These are phyloP conservation scores for Drosophila subsilvestris DNA, from an alignment of 2,888 invertebrate species.

Conservation along the genomic window DNA sequence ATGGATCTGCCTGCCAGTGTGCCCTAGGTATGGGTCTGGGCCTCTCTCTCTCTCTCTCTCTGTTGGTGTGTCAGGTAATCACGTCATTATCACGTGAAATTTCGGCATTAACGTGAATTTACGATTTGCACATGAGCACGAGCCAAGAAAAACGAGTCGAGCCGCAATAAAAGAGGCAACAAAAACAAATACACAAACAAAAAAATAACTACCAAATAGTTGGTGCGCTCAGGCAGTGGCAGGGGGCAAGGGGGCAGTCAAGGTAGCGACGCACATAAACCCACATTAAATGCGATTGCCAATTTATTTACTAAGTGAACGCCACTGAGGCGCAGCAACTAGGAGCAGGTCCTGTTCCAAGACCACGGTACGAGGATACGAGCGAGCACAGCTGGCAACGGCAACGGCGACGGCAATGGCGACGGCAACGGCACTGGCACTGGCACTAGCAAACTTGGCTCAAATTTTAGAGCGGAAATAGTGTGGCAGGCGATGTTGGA, in stretches of 20 bases:
- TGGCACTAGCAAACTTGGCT: slow-evolving; percentile 59
- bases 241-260: slow-evolving; percentile 17
- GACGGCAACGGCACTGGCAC: slow-evolving; percentile 21
- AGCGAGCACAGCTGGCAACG: slow-evolving; percentile 64
- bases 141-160: slow-evolving; percentile 33
- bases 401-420: slow-evolving; percentile 9
- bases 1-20: slow-evolving; percentile 43
- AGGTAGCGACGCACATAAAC: slow-evolving; percentile 74
- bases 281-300: slow-evolving; percentile 80
- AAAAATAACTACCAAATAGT: slow-evolving; percentile 58
- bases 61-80: slow-evolving; percentile 69
- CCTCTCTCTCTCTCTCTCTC: slow-evolving; percentile 21
- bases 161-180: slow-evolving; percentile 32
- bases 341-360: slow-evolving; percentile 17
- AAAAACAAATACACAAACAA: slow-evolving; percentile 35
- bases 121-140: slow-evolving; percentile 76
- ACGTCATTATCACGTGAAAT: slow-evolving; percentile 82
- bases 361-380: slow-evolving; percentile 14
- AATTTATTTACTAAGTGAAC: slow-evolving; percentile 80
- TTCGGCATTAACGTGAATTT: slow-evolving; percentile 78
- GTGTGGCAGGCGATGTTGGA: slow-evolving; percentile 52
- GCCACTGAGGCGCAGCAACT: slow-evolving; percentile 42
- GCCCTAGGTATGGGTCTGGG: slow-evolving; percentile 37
- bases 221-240: background rate
- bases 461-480: slow-evolving; percentile 78